Conservation (phyloP, 2,888 invertebrate species). For the Archaeoteleia sp. region DNA sequence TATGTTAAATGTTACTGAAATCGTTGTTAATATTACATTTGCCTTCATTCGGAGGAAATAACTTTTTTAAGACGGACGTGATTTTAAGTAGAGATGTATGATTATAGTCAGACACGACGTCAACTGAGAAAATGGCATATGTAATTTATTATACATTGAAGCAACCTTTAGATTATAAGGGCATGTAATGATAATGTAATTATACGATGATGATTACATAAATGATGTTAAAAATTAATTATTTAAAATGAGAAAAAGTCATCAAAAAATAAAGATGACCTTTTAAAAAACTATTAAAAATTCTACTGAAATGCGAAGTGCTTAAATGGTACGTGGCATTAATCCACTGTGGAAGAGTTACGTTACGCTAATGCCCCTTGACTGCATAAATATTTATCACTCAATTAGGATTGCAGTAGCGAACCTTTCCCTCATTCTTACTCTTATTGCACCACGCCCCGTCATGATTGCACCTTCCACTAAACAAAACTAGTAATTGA, state of each 20-base stretch:
- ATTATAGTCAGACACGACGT: too few relatives aligned
- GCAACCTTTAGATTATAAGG: too few relatives aligned
- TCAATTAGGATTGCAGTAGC: slow-evolving; percentile 47
- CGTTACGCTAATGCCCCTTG: slow-evolving; percentile 52
- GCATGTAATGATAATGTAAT: too few relatives aligned
- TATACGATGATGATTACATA: too few relatives aligned
- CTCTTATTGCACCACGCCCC: slow-evolving; percentile 41
- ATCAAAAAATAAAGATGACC: slow-evolving; percentile 8
- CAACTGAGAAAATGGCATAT: too few relatives aligned
- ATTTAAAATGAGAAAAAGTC: slow-evolving; percentile 2
- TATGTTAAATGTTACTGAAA: too few relatives aligned
- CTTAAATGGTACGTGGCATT: slow-evolving; percentile 48
- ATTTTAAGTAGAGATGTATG: too few relatives aligned
- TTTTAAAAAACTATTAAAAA: slow-evolving; percentile 44
- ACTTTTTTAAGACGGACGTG: too few relatives aligned
- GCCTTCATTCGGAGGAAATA: too few relatives aligned
- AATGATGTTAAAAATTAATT: background rate
- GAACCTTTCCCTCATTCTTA: slow-evolving; percentile 49
- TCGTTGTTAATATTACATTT: too few relatives aligned
- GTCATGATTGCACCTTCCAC: slow-evolving; percentile 36
- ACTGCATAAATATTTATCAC: slow-evolving; percentile 54
- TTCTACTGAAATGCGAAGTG: slow-evolving; percentile 34
- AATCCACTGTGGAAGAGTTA: slow-evolving; percentile 44
- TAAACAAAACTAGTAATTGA: slow-evolving; percentile 23
- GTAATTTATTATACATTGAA: too few relatives aligned